Percentiles rank a stretch among this genome's conserved stretches.
These are phyloP conservation scores for Aphidoletes aphidimyza DNA, from an alignment of 2,888 invertebrate genomes.

Conservation along the genomic window DNA sequence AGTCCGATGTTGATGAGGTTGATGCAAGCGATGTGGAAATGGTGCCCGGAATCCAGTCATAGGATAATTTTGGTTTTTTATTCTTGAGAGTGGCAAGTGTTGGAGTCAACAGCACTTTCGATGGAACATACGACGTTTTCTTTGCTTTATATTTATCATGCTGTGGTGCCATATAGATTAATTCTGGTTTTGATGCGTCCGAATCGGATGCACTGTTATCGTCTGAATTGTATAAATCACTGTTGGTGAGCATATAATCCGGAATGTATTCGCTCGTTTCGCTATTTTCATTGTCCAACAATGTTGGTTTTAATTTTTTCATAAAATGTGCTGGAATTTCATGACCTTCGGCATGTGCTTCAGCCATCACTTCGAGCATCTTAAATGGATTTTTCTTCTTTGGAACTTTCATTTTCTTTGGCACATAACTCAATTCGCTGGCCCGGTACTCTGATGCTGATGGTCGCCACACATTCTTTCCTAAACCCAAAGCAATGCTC, in stretches of 20 bases:
- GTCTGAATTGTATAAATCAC: constrained; percentile 19
- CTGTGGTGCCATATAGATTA: background rate
- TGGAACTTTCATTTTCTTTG: constrained; percentile 23
- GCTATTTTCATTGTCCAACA: background rate
- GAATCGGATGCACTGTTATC: constrained; percentile 22
- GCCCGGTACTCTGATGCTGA: constrained; percentile 5
- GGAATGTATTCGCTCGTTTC: constrained; percentile 12
- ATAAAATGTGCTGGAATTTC: constrained; percentile 13
- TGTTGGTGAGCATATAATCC: background rate
- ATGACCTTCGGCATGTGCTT: constrained; percentile 52
- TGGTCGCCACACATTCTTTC: constrained; percentile 31
- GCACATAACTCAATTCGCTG: constrained; percentile 46
- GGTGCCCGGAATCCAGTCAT: background rate
- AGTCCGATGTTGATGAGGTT: background rate
- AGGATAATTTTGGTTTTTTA: constrained; percentile 9
- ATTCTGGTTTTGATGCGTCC: background rate
- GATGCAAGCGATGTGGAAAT: background rate
- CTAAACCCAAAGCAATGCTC: constrained; percentile 13
- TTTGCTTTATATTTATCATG: background rate
- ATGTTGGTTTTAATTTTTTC: background rate
- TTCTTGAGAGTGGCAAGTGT: constrained; percentile 18
- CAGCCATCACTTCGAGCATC: constrained; percentile 25
- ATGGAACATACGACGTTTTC: background rate
- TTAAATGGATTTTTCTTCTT: constrained; percentile 49
- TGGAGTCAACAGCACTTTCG: background rate